Evolutionary conservation across 2,113 vertebrate species (phyloP).

Genomic region (Motacilla alba): DNA sequence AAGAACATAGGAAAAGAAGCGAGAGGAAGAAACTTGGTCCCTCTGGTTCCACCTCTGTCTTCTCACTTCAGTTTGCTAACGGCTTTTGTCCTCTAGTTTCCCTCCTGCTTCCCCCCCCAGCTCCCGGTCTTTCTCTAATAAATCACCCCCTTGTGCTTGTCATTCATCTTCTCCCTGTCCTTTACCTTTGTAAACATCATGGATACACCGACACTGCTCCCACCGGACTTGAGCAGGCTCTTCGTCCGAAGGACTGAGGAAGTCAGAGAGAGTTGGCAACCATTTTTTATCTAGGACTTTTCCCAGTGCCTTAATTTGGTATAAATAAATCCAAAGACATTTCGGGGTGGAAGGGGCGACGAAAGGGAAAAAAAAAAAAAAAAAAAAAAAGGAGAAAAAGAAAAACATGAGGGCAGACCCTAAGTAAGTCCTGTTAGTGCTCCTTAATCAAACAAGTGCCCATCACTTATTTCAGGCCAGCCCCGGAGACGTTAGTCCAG

Average conservation of each 20-base stretch:
- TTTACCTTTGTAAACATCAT: background rate
- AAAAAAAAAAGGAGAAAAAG: background rate
- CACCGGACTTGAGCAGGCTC: background rate
- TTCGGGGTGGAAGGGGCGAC: background rate
- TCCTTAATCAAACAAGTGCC: background rate
- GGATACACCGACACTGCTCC: background rate
- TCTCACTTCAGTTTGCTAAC: background rate
- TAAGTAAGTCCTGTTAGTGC: background rate
- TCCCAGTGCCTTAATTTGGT: background rate
- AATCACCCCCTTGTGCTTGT: background rate
- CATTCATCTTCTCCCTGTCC: background rate
- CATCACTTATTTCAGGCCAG: background rate
- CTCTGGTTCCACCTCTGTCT: background rate
- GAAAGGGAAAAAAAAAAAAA: background rate
- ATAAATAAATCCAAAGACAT: background rate
- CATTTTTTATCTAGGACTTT: background rate
- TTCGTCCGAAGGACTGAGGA: background rate
- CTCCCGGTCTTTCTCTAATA: background rate
- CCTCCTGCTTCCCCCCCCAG: background rate
- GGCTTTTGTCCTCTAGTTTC: background rate
- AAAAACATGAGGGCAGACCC: background rate
- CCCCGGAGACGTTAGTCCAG: background rate
- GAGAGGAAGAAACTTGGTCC: background rate
- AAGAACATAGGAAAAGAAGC: background rate
- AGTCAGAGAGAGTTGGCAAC: constrained; percentile 10